Evolutionary conservation across 1,140 invertebrate genomes (phyloP).

Genomic region (Nasonia longicornis): DNA sequence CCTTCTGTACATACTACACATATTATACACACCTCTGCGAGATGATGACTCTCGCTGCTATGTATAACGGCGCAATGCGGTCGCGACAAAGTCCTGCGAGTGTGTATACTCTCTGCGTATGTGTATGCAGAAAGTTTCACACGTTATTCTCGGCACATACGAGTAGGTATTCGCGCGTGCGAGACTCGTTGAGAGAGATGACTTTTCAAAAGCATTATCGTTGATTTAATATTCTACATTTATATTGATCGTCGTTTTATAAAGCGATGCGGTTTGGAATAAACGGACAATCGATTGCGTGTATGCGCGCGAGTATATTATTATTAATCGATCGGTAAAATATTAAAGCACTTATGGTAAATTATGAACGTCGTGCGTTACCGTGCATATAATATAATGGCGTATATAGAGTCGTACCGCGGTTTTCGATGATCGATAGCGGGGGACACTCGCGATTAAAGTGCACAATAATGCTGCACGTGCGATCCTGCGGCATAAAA

Average conservation of each 20-base stretch:
- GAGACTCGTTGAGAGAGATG: too few relatives aligned
- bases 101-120: too few relatives aligned
- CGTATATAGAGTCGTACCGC: neutral
- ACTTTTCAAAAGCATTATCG: too few relatives aligned
- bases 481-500: neutral
- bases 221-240: too few relatives aligned
- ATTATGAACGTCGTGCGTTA: neutral
- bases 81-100: neutral
- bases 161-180: too few relatives aligned
- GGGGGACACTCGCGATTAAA: slow-evolving; percentile 16
- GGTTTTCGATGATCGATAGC: slow-evolving; percentile 29
- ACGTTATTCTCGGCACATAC: too few relatives aligned
- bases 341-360: neutral
- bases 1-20: too few relatives aligned
- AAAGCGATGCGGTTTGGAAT: neutral
- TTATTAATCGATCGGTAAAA: slow-evolving; percentile 27
- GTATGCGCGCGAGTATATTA: neutral
- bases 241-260: too few relatives aligned
- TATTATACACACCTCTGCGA: too few relatives aligned
- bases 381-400: neutral
- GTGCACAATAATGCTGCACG: neutral
- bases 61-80: neutral
- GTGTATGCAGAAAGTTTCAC: too few relatives aligned
- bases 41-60: neutral
- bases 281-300: neutral